Evolutionary conservation across 2,113 vertebrate genomes (phyloP), one percentile per base, ranked within the genome.

Genomic region (Oreochromis spilurus): DNA sequence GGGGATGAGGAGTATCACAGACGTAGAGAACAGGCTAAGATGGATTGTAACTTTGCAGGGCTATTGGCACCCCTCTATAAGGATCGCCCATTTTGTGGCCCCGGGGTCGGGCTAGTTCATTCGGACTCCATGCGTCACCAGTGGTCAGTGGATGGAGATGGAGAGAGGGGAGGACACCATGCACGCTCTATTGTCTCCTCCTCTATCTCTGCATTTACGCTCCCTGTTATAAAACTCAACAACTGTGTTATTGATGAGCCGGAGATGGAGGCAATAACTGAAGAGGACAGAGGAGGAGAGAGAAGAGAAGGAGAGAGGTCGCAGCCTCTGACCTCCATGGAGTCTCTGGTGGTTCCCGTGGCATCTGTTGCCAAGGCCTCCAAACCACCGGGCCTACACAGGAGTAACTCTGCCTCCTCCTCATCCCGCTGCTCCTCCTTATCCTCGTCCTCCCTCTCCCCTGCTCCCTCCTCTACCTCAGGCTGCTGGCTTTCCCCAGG

Each of bases 221-320:
- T 99, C 8, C 99, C 99, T 1, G 98, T 99, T 87, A 99, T 99
- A 89, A 99, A 99, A 92, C 97, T 99, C n/a, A 99, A 99, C 94
- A 99, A 99, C 93, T 99, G 99, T 82, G 98, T 99, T 5, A 99
- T 99, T 5, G 98, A 99, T 62, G 98, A 99, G 43, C 98, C 98
- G 5, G 97, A 97, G 89, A 97, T 98, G 95, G 97, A 99, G 83
- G 97, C 97, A 83, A 99, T 99, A 85, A 98, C 98, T 0, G 98
- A 99, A 93, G 99, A 99, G 82, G 96, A 95, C 7, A 72, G 96
- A 92, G 0, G 97, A 97, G 89, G 94, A 9, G 93, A 89, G 52
- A 75, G 96, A 86, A 0, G 97, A 96, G 88, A 0, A 94, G 97
- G 93, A 94, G 97, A 84, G 40, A 91, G 90, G 54, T 96, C 91